These are phyloP conservation scores for Luperina testacea DNA, from an alignment of 2,888 invertebrate species.

Conservation along the genomic window DNA sequence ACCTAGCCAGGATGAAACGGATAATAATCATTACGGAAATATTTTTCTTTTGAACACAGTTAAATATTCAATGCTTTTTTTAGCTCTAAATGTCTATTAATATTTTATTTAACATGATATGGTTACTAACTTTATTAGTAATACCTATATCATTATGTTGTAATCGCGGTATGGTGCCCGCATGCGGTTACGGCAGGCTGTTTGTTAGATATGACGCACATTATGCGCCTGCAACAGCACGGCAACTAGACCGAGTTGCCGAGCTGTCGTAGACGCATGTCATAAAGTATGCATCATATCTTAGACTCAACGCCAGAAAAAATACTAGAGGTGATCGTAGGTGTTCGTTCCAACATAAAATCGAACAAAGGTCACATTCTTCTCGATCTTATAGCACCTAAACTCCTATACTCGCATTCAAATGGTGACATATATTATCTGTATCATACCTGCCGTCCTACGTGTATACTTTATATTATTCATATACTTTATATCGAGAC, in stretches of 20 bases:
- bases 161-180: background rate
- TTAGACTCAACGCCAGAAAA: background rate
- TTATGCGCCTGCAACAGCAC: background rate
- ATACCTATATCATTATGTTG: background rate
- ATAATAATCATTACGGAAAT: background rate
- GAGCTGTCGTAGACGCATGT: too few species aligned
- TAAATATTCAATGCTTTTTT: background rate
- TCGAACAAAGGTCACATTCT: background rate
- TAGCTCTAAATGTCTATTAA: background rate
- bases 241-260: too few species aligned
- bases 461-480: constrained; percentile 31
- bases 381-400: background rate
- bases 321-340: background rate
- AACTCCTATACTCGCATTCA: background rate
- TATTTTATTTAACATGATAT: background rate
- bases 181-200: background rate
- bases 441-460: background rate
- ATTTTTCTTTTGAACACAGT: background rate
- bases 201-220: background rate
- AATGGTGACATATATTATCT: constrained; percentile 1
- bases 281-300: too few species aligned
- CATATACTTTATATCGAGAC: constrained; percentile 61
- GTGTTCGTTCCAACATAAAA: background rate
- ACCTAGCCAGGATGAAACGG: background rate
- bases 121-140: background rate